Conservation (phyloP, 2,797 vertebrate genomes). For the Tangara arthus region DNA sequence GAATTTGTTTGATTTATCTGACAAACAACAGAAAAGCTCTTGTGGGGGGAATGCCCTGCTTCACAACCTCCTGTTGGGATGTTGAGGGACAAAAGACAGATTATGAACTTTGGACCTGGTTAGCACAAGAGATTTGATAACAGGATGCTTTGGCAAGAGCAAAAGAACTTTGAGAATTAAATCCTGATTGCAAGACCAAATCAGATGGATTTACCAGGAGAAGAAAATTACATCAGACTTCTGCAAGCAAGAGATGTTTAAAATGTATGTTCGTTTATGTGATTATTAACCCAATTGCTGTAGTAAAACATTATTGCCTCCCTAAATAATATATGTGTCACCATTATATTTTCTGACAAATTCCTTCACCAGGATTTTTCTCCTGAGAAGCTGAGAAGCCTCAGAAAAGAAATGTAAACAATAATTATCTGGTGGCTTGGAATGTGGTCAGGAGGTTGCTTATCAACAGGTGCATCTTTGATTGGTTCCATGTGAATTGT, state of each 20-base stretch:
- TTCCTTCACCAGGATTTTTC: too few species aligned
- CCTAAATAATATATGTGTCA: not conserved
- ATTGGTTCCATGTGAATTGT: too few species aligned
- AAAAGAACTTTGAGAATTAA: not conserved
- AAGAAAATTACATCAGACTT: not conserved
- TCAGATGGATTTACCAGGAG: not conserved
- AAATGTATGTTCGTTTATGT: not conserved
- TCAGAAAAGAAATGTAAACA: too few species aligned
- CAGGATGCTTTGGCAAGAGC: not conserved
- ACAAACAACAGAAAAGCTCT: not conserved
- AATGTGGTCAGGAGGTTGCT: too few species aligned
- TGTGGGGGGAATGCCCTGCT: too few species aligned
- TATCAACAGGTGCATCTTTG: too few species aligned
- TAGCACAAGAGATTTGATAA: not conserved
- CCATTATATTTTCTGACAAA: too few species aligned
- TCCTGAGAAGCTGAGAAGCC: too few species aligned
- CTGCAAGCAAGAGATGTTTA: not conserved
- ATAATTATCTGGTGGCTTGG: too few species aligned
- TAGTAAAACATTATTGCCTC: too few species aligned
- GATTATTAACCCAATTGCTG: not conserved
- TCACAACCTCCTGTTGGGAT: not conserved
- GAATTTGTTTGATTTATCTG: not conserved
- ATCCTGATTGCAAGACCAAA: not conserved
- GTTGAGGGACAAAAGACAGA: not conserved
- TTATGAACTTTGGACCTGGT: not conserved